These are phyloP conservation scores for Lordiphosa collinella DNA, from an alignment of 1,140 invertebrate species.

Conservation along the genomic window DNA sequence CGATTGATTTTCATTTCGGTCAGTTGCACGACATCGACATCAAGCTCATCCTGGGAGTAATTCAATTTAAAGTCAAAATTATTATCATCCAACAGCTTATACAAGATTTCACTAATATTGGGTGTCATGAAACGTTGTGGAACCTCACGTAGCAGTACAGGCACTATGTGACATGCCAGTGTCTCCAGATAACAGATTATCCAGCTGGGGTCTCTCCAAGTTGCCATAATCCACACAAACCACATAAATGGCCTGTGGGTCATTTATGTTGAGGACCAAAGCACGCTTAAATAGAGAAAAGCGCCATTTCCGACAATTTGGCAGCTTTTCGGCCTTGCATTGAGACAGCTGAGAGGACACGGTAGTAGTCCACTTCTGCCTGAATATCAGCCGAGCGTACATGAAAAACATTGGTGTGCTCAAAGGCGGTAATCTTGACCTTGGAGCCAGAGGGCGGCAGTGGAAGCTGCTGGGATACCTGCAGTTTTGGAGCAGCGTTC, in stretches of 20 bases:
- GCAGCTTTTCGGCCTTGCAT: slow-evolving; percentile 12
- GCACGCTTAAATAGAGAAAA: slow-evolving; percentile 42
- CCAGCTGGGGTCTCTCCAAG: slow-evolving; percentile 40
- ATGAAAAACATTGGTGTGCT: slow-evolving; percentile 57
- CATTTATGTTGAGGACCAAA: slow-evolving; percentile 48
- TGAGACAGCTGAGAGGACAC: slow-evolving; percentile 31
- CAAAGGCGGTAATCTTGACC: no score
- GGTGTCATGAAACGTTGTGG: slow-evolving; percentile 34
- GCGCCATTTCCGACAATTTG: slow-evolving; percentile 26
- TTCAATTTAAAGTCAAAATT: slow-evolving; percentile 35
- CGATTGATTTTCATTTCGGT: slow-evolving; percentile 34
- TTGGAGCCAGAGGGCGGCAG: slow-evolving; percentile 39
- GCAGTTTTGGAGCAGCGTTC: not conserved
- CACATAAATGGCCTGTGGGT: slow-evolving; percentile 43
- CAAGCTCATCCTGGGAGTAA: slow-evolving; percentile 36
- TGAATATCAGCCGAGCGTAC: slow-evolving; percentile 41
- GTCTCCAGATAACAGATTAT: slow-evolving; percentile 30
- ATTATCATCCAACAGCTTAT: slow-evolving; percentile 27
- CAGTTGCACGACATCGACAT: slow-evolving; percentile 44
- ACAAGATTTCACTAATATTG: slow-evolving; percentile 48
- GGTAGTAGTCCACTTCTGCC: slow-evolving; percentile 44
- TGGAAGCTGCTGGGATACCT: not conserved
- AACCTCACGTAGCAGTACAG: slow-evolving; percentile 56
- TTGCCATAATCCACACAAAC: slow-evolving; percentile 66
- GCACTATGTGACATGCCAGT: slow-evolving; percentile 44